These are phyloP conservation scores for Echiichthys vipera DNA, from an alignment of 2,797 vertebrate species.

Conservation along the genomic window DNA sequence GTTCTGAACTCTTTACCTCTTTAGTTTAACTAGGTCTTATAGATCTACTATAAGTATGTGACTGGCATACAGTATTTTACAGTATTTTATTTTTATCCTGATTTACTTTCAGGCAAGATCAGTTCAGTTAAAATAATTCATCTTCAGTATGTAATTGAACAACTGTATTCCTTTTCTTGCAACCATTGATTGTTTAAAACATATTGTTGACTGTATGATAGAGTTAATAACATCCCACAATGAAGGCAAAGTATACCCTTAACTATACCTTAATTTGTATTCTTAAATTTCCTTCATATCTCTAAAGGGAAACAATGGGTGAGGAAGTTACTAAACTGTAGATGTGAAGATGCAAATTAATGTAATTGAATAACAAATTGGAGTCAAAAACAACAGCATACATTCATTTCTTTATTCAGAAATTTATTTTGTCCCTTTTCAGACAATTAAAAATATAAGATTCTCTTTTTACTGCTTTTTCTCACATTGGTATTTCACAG, in stretches of 20 bases:
- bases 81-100: not conserved
- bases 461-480: constrained; percentile 73
- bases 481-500: constrained; percentile 80
- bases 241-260: not conserved
- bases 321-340: not conserved
- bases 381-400: constrained; percentile 22
- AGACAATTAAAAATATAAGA: constrained; percentile 84
- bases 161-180: not conserved
- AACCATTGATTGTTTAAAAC: constrained; percentile 11
- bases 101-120: not conserved
- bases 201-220: constrained; percentile 22
- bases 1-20: not conserved
- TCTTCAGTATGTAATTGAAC: no score
- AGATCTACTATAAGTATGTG: not conserved
- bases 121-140: not conserved
- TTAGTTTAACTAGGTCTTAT: not conserved
- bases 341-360: not conserved
- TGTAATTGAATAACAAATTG: not conserved
- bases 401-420: constrained; percentile 70
- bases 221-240: constrained; percentile 1
- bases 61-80: no score
- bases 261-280: not conserved
- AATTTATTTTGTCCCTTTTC: constrained; percentile 81
- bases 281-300: not conserved
- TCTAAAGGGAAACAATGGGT: not conserved